Evolutionary conservation across 2,888 invertebrate species (phyloP).

Genomic region (Seira sanloemensis): DNA sequence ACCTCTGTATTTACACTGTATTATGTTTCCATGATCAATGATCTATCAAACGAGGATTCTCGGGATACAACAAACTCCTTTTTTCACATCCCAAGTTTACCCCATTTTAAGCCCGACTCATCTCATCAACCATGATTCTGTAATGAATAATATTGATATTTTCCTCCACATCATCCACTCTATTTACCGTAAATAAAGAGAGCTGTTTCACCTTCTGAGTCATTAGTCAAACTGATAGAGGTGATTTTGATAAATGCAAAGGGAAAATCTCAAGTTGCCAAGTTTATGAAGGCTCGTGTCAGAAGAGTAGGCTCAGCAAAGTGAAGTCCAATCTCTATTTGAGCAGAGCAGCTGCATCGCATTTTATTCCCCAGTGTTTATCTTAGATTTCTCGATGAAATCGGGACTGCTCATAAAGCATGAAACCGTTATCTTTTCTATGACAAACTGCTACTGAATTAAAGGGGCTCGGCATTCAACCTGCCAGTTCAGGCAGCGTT

Average conservation of each 20-base stretch:
- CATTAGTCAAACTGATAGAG: conserved; percentile 60
- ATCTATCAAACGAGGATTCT: conserved; percentile 28
- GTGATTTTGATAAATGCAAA: conserved; percentile 56
- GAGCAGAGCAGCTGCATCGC: not conserved
- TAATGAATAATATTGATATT: not conserved
- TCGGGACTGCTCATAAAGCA: not conserved
- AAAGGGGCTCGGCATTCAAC: too few species aligned
- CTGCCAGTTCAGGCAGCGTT: too few species aligned
- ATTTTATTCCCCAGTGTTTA: not conserved
- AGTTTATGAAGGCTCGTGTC: too few species aligned
- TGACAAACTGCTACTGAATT: too few species aligned
- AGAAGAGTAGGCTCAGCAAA: not conserved
- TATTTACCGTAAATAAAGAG: conserved; percentile 23
- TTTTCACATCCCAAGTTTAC: not conserved
- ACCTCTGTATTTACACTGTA: not conserved
- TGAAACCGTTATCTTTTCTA: too few species aligned
- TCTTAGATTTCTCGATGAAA: not conserved
- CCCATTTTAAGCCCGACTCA: too few species aligned
- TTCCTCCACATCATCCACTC: not conserved
- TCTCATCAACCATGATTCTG: not conserved
- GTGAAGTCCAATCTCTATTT: not conserved
- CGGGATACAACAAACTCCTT: not conserved
- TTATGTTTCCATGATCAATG: conserved; percentile 28
- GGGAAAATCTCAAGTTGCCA: too few species aligned
- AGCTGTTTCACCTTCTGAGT: conserved; percentile 53